Conservation (phyloP, 2,113 vertebrate species). For the Terrapene triunguis region DNA sequence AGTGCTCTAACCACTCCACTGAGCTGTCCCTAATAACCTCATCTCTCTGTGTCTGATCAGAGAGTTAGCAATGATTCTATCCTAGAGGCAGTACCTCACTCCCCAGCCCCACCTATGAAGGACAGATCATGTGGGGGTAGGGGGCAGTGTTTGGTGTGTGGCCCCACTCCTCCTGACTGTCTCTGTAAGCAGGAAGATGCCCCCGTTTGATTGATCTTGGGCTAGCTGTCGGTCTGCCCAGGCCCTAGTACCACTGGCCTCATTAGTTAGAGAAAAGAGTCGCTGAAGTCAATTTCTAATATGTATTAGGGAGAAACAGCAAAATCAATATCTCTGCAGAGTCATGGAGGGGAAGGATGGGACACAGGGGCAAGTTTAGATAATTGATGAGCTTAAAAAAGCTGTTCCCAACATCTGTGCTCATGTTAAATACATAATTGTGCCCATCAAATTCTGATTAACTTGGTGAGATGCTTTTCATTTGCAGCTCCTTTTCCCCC, state of each 20-base stretch:
- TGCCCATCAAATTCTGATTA: neutral
- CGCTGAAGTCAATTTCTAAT: constrained; percentile 41
- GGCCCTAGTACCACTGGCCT: constrained; percentile 38
- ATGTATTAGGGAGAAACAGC: constrained; percentile 1
- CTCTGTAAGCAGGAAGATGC: neutral
- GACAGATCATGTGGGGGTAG: rapidly evolving
- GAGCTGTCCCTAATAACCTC: neutral
- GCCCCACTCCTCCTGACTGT: rapidly evolving
- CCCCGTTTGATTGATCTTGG: neutral
- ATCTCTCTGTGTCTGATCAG: too few species aligned
- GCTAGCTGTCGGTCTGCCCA: neutral
- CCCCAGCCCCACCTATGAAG: neutral
- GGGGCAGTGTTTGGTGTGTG: rapidly evolving
- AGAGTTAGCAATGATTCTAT: too few species aligned
- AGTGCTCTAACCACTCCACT: neutral
- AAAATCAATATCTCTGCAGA: constrained; percentile 22
- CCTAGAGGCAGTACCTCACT: neutral
- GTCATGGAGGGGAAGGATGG: neutral
- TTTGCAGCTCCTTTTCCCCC: neutral
- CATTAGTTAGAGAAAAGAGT: constrained; percentile 46
- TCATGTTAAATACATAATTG: neutral
- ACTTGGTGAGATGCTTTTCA: neutral
- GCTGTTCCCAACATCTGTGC: neutral
- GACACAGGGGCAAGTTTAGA: neutral
- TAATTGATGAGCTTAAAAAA: neutral